These are phyloP conservation scores for Fragum whitleyi DNA, from an alignment of 2,888 invertebrate species.

Conservation along the genomic window DNA sequence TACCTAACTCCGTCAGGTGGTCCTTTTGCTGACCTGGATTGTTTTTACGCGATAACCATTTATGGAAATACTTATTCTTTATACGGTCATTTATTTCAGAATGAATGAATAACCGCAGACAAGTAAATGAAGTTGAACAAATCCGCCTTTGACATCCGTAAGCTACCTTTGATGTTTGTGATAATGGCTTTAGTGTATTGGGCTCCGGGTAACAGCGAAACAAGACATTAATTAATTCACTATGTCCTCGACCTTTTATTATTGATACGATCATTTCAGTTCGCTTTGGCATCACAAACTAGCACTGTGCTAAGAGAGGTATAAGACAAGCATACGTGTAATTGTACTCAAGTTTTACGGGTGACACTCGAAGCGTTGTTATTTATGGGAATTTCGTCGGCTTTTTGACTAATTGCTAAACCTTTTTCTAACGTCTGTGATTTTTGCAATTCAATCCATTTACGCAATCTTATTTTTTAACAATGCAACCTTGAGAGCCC, in stretches of 20 bases:
- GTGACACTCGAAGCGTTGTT: not conserved
- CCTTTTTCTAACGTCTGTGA: not conserved
- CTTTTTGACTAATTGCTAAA: constrained; percentile 5
- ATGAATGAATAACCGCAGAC: constrained; percentile 4
- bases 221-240: too few species aligned
- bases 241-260: too few species aligned
- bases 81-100: constrained; percentile 8
- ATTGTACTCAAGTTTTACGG: too few species aligned
- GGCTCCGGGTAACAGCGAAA: not conserved
- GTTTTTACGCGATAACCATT: not conserved
- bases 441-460: too few species aligned
- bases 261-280: too few species aligned
- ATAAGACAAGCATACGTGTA: too few species aligned
- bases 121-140: constrained; percentile 25
- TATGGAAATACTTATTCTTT: constrained; percentile 9
- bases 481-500: too few species aligned
- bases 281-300: too few species aligned
- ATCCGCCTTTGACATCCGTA: constrained; percentile 38
- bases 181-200: constrained; percentile 12
- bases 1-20: not conserved
- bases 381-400: constrained; percentile 1
- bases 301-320: too few species aligned
- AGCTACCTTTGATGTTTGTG: constrained; percentile 37
- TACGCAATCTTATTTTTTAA: too few species aligned
- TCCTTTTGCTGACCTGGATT: constrained; percentile 14